Evolutionary conservation across 2,888 invertebrate genomes (phyloP), one percentile per base, ranked within the genome.

Genomic region (Drosophila parthenogenetica): DNA sequence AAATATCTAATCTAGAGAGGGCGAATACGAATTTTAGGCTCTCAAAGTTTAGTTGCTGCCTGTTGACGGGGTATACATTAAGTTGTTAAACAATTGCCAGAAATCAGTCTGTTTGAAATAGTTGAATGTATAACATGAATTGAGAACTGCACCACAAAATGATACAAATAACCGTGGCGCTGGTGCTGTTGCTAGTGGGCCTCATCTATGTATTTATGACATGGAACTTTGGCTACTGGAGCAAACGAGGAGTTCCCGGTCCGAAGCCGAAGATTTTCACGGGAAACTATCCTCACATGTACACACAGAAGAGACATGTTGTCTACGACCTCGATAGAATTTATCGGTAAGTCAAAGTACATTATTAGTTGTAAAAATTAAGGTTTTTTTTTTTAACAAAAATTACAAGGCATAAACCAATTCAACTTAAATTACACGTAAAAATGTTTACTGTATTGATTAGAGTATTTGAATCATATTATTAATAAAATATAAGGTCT

Each of bases 221-320:
- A 8, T 91, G 90, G 81, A 90, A 90, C 37, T 92, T 89, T 48
- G 70, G 81, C 25, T 91, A 91, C 69, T 93, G 93, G 93, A 89
- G 89, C 29, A 90, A 88, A 42, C 87, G 87, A 0, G 87, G 89
- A 0, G 89, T 93, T 1, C 87, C 88, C 0, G 91, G 91, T 11
- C 92, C 92, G 0, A 73, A 79, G 51, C 93, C 93, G 0, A 64
- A 53, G 4, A 43, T 89, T 0, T 63, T 91, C 0, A 82, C 90
- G 5, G 93, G 93, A 0, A 93, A 90, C 62, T 79, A 91, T 29
- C 90, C 90, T 2, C 77, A 77, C 35, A 60, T 87, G 66, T 72
- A 87, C 8, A 79, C 78, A 0, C 66, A 88, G 65, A 90, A 87
- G 54, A 79, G 82, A n/a, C 87, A 90, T 51, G 51, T 89, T 1